Conservation (phyloP, 2,888 invertebrate species). For the Pomacea canaliculata region DNA sequence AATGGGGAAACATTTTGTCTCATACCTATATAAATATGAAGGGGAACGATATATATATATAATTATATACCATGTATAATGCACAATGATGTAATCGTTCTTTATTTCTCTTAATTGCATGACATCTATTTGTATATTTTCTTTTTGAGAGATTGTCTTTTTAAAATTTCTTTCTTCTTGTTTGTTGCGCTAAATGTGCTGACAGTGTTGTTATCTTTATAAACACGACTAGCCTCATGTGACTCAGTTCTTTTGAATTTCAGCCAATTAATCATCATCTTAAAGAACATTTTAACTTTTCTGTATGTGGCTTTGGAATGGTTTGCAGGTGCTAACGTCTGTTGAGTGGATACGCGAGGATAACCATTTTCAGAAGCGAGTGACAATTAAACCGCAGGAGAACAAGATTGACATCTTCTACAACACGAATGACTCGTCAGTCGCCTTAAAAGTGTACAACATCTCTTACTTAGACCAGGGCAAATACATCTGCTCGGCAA, state of each 20-base stretch:
- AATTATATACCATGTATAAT: too few species aligned
- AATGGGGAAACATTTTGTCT: too few species aligned
- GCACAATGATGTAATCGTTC: too few species aligned
- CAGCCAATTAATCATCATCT: too few species aligned
- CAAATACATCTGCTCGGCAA: neutral
- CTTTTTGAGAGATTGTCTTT: neutral
- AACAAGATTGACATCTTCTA: neutral
- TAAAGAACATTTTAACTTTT: neutral
- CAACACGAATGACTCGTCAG: neutral
- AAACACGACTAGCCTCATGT: neutral
- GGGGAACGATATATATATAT: too few species aligned
- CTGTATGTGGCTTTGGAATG: neutral
- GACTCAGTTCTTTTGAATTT: neutral
- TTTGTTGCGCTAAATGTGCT: neutral
- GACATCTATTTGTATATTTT: neutral
- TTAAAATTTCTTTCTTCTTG: neutral
- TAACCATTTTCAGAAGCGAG: neutral
- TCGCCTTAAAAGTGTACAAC: neutral
- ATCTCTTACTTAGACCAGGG: neutral
- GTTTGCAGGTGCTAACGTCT: neutral
- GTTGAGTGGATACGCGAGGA: neutral
- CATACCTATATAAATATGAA: too few species aligned
- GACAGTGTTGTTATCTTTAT: neutral
- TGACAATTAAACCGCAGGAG: neutral
- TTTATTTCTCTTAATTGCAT: neutral